phyloP scores from a whole-genome alignment of 2,113 vertebrate species.

The Aspiorhynchus laticeps region DNA sequence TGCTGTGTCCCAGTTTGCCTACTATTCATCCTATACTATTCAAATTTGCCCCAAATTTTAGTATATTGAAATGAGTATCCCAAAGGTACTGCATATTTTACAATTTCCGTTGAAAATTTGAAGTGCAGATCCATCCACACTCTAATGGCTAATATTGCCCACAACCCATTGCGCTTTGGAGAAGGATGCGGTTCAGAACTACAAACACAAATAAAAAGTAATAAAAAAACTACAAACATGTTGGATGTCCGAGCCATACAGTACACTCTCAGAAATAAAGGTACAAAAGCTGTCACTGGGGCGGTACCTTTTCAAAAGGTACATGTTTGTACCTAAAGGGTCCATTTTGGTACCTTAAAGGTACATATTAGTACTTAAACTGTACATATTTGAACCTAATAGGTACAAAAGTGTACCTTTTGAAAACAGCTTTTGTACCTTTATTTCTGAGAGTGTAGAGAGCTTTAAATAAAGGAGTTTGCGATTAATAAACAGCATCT shows the following conservation, averaged over 20 bases:
- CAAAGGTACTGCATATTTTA: background rate
- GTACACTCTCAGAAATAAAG: too few relatives aligned
- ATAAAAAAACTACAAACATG: background rate
- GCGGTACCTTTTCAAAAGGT: too few relatives aligned
- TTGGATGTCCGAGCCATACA: background rate
- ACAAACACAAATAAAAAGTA: background rate
- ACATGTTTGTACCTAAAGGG: too few relatives aligned
- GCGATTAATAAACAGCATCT: background rate
- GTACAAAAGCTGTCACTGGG: too few relatives aligned
- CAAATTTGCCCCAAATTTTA: background rate
- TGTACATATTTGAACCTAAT: too few relatives aligned
- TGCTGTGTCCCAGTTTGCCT: background rate
- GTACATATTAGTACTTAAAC: too few relatives aligned
- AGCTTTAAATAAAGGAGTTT: background rate
- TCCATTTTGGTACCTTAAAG: too few relatives aligned
- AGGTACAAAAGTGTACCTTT: too few relatives aligned
- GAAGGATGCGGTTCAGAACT: background rate
- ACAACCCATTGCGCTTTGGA: background rate
- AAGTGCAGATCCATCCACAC: background rate
- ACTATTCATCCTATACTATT: background rate
- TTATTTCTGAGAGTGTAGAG: too few relatives aligned
- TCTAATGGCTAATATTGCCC: background rate
- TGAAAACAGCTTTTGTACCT: too few relatives aligned
- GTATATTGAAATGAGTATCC: background rate
- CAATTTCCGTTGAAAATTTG: background rate